Evolutionary conservation across 1,140 invertebrate genomes (phyloP).

Genomic region (Scaptomyza montana): DNA sequence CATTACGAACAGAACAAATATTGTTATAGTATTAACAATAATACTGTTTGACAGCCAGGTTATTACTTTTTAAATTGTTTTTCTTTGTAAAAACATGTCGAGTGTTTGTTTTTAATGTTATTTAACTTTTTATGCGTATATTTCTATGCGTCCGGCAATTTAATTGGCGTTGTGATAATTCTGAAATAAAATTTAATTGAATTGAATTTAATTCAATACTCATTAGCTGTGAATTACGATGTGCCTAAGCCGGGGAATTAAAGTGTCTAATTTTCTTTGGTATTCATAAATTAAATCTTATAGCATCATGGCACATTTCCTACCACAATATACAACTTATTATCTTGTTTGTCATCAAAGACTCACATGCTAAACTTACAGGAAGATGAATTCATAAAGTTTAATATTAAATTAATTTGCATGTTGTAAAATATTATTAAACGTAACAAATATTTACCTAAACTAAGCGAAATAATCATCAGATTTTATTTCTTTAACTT

Average conservation of each 20-base stretch:
- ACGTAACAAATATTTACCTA: no score
- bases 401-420: no score
- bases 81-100: neutral
- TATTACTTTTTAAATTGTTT: neutral
- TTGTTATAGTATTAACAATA: neutral
- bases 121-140: slow-evolving; percentile 15
- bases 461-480: no score
- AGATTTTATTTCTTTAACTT: no score
- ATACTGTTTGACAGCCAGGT: neutral
- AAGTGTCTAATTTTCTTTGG: neutral
- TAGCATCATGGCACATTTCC: slow-evolving; percentile 41
- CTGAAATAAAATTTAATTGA: neutral
- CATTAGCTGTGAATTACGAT: neutral
- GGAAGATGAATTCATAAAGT: no score
- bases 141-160: slow-evolving; percentile 6
- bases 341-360: slow-evolving; percentile 43
- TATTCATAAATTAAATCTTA: slow-evolving; percentile 67
- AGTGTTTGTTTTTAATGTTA: slow-evolving; percentile 11
- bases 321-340: slow-evolving; percentile 27
- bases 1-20: neutral
- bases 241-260: neutral
- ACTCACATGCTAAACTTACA: neutral
- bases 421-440: no score
- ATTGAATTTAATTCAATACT: slow-evolving; percentile 15
- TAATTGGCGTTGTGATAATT: no score